A percentile compares a stretch with the other conserved stretches of the same genome.
Conservation (phyloP, 2,797 vertebrate genomes). For the Allobates femoralis region DNA sequence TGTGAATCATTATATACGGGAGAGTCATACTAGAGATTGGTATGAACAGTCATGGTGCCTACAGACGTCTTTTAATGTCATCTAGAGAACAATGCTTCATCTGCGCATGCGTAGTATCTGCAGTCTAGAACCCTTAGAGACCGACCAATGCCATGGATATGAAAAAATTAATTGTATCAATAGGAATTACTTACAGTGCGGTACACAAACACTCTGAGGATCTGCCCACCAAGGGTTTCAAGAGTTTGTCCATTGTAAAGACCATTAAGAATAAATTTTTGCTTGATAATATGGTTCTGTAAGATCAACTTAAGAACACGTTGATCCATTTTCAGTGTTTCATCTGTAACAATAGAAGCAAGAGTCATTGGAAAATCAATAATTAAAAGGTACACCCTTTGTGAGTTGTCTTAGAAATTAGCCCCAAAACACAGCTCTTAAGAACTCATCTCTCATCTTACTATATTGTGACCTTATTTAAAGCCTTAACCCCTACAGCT, state of each 20-base stretch:
- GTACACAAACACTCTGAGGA: slow-evolving; percentile 94
- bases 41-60: too few relatives aligned
- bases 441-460: background rate
- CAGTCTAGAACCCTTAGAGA: too few relatives aligned
- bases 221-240: slow-evolving; percentile 90
- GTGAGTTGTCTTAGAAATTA: background rate
- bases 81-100: background rate
- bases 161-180: background rate
- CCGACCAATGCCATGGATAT: background rate
- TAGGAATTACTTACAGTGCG: slow-evolving; percentile 84
- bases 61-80: too few relatives aligned
- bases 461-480: background rate
- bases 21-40: too few relatives aligned
- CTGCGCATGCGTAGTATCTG: background rate
- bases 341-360: slow-evolving; percentile 75
- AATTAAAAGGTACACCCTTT: background rate
- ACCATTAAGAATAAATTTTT: slow-evolving; percentile 86
- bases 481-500: background rate
- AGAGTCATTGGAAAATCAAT: background rate
- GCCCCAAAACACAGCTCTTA: too few relatives aligned
- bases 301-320: slow-evolving; percentile 84
- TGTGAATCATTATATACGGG: too few relatives aligned
- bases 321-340: slow-evolving; percentile 89
- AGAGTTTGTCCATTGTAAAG: slow-evolving; percentile 92
- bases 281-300: slow-evolving; percentile 93